Evolutionary conservation across 1,140 invertebrate genomes (phyloP).

Genomic region (Sminthurinus signatus): DNA sequence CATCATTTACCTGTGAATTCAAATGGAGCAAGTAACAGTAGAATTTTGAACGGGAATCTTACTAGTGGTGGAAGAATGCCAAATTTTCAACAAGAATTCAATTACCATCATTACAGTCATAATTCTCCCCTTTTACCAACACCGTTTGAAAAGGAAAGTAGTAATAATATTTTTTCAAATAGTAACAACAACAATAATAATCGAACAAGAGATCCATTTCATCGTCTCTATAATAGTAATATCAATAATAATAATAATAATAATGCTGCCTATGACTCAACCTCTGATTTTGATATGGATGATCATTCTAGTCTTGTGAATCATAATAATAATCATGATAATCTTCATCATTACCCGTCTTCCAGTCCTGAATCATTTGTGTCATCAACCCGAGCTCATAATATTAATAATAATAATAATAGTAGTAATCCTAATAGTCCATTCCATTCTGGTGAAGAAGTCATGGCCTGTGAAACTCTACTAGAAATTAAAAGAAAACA

Average conservation of each 20-base stretch:
- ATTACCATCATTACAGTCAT: constrained; percentile 3
- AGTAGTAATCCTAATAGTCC: background rate
- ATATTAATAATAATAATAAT: background rate
- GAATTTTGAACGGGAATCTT: background rate
- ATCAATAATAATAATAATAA: no score
- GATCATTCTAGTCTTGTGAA: constrained; percentile 24
- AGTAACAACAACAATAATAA: no score
- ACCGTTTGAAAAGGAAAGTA: background rate
- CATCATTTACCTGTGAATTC: background rate
- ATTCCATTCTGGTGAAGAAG: constrained; percentile 8
- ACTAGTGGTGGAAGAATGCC: background rate
- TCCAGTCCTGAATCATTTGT: constrained; percentile 8
- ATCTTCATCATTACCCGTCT: constrained; percentile 13
- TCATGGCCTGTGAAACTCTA: constrained; percentile 28
- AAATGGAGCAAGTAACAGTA: background rate
- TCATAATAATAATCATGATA: no score
- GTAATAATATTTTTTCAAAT: background rate
- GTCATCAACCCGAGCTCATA: background rate
- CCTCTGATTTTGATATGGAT: constrained; percentile 17
- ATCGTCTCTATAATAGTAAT: no score
- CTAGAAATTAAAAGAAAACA: constrained; percentile 34
- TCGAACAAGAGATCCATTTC: no score
- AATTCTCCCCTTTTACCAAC: background rate
- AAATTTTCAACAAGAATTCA: background rate
- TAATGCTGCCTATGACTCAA: constrained; percentile 5